Conservation (phyloP, 1,140 invertebrate genomes). For the Solenopsis fugax region DNA sequence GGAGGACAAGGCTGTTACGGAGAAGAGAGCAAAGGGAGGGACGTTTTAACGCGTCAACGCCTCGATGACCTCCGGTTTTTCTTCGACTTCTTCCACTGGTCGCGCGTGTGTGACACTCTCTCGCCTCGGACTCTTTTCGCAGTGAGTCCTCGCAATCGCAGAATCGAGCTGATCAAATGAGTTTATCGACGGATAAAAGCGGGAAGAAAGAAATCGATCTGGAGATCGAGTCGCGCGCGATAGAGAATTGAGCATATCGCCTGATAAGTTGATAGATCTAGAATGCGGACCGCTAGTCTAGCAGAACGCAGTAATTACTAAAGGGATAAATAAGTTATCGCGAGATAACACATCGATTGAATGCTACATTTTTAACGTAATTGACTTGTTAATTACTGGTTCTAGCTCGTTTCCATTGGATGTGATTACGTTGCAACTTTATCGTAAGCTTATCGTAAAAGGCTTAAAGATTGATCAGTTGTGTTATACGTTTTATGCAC, state of each 20-base stretch:
- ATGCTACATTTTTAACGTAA: slow-evolving; percentile 20
- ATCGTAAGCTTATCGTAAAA: slow-evolving; percentile 3
- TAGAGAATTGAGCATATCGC: slow-evolving; percentile 22
- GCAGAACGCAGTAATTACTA: slow-evolving; percentile 34
- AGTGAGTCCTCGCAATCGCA: neutral
- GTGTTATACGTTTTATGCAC: neutral
- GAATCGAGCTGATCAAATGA: slow-evolving; percentile 35
- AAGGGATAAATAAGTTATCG: slow-evolving; percentile 43
- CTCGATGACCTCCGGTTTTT: slow-evolving; percentile 63
- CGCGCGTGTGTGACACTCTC: slow-evolving; percentile 32
- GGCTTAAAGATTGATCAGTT: slow-evolving; percentile 20
- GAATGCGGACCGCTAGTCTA: slow-evolving; percentile 23
- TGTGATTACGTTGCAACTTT: slow-evolving; percentile 13
- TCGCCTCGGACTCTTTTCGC: slow-evolving; percentile 8
- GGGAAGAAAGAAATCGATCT: neutral
- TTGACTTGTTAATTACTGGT: slow-evolving; percentile 49
- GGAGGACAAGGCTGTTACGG: slow-evolving; percentile 23
- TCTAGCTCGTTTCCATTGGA: slow-evolving; percentile 4
- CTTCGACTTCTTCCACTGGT: slow-evolving; percentile 26
- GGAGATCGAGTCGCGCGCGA: neutral
- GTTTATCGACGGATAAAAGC: slow-evolving; percentile 21
- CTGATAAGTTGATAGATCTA: slow-evolving; percentile 2
- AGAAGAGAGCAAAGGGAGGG: slow-evolving; percentile 31
- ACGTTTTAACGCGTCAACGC: slow-evolving; percentile 74
- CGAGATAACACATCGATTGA: slow-evolving; percentile 12